A percentile compares a stretch with the other conserved stretches of the same genome.
Conservation (phyloP, 2,888 invertebrate species). For the Yponomeuta malinellus region DNA sequence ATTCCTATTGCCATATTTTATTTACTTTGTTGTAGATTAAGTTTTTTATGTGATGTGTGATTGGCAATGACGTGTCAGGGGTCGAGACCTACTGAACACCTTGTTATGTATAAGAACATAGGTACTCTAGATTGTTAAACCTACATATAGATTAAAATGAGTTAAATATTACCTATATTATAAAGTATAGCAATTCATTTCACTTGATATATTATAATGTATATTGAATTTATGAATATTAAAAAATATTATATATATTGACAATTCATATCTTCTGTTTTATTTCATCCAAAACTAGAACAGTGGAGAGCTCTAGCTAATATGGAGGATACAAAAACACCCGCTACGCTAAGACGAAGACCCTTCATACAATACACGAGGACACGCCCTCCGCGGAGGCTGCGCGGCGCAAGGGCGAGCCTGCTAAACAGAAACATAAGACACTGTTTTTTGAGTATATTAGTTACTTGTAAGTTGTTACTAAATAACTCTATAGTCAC, state of each 20-base stretch:
- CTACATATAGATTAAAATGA: constrained; percentile 74
- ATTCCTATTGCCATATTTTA: constrained; percentile 70
- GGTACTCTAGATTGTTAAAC: constrained; percentile 71
- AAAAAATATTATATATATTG: constrained; percentile 67
- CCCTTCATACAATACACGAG: no score
- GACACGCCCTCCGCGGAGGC: no score
- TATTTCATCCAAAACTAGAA: neutral
- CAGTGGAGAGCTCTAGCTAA: no score
- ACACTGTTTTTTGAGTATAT: no score
- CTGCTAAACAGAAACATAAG: no score
- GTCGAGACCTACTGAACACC: constrained; percentile 37
- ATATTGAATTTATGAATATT: constrained; percentile 77
- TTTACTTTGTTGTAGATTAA: constrained; percentile 44
- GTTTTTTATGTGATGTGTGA: constrained; percentile 27
- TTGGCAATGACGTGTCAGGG: constrained; percentile 12
- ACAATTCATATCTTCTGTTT: constrained; percentile 50
- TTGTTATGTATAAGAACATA: constrained; percentile 51
- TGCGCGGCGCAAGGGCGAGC: no score
- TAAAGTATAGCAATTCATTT: constrained; percentile 75
- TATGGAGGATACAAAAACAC: no score
- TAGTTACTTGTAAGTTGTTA: no score
- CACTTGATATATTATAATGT: constrained; percentile 76
- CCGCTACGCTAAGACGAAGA: no score
- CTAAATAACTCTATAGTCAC: no score
- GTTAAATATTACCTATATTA: constrained; percentile 76